Evolutionary conservation across 2,888 invertebrate genomes (phyloP), one percentile per base, ranked within the genome.

Genomic region (Cactoblastis cactorum): DNA sequence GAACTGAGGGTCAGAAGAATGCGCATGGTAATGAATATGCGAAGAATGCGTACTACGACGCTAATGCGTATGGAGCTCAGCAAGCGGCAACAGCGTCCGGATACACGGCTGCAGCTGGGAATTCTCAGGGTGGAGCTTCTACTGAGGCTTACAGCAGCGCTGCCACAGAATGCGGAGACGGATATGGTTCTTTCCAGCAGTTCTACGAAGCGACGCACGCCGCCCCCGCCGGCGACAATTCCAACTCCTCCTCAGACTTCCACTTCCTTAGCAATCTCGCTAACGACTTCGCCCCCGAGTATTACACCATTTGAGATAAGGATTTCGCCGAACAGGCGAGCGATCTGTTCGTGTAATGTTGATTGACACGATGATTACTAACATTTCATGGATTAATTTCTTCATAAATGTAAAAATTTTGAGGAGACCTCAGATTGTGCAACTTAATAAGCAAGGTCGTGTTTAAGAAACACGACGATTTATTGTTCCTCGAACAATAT

Each of bases 181-280:
- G 91, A 55, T 94, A 94, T 75, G 92, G 92, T 61, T 92, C 92
- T 53, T 94, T 93, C 77, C 93, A 93, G 60, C 94, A 94, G 71
- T 94, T 93, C 77, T 95, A 95, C 76, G 90, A 91, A 50, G 90
- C 90, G 53, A 90, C 82, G 53, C 89, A 91, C 69, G 84, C 89
- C 51, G 75, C 91, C 3, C 85, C 89, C 33, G 69, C 92, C 17
- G 93, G 94, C 45, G 96, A 96, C 68, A 96, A 96, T 83, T 96
- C 95, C 65, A 96, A 96, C 78, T 96, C 95, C 76, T 96, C 96
- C n/a, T 96, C 97, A 24, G 97, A 97, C 83, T 97, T 97, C 84
- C 97, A 97, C 82, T 97, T 97, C 80, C 91, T 97, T 57, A 96
- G 96, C 84, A 97, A 96, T 79, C 90, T 97, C 72, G 96, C 97